Conservation (phyloP, 1,140 invertebrate genomes). For the Drosophila subobscura region DNA sequence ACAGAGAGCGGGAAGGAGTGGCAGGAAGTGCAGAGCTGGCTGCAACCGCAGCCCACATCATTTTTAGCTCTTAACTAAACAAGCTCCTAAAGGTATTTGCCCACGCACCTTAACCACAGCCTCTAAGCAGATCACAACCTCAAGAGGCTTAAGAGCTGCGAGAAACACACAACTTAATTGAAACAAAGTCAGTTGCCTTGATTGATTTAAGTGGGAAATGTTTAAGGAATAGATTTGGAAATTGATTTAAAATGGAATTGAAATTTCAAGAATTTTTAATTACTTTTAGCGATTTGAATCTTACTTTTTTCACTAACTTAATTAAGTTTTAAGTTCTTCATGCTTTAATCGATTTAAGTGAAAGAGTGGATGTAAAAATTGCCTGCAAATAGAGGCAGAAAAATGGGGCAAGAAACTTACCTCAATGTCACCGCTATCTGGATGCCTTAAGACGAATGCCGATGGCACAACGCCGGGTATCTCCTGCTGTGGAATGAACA, state of each 20-base stretch:
- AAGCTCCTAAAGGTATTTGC: constrained; percentile 45
- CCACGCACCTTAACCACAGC: constrained; percentile 41
- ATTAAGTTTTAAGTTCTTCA: too few species aligned
- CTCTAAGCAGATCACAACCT: constrained; percentile 42
- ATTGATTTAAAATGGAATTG: not conserved
- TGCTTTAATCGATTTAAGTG: too few species aligned
- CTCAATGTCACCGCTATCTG: constrained; percentile 87
- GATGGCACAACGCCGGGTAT: constrained; percentile 88
- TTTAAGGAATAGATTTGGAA: not conserved
- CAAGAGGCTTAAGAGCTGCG: not conserved
- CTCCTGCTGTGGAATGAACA: constrained; percentile 90
- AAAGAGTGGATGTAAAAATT: too few species aligned
- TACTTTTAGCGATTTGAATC: too few species aligned
- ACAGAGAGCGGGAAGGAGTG: not conserved
- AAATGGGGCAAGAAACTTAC: constrained; percentile 75
- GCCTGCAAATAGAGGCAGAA: too few species aligned
- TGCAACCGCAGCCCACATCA: constrained; percentile 41
- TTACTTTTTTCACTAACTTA: not conserved
- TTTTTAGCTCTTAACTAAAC: constrained; percentile 55
- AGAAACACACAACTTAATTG: constrained; percentile 45
- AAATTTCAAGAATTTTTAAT: too few species aligned
- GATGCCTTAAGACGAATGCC: constrained; percentile 89
- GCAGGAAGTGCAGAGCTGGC: not conserved
- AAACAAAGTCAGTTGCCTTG: constrained; percentile 17
- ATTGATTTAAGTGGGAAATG: constrained; percentile 9